Evolutionary conservation across 2,113 vertebrate genomes (phyloP).

Genomic region (Lagopus leucura): DNA sequence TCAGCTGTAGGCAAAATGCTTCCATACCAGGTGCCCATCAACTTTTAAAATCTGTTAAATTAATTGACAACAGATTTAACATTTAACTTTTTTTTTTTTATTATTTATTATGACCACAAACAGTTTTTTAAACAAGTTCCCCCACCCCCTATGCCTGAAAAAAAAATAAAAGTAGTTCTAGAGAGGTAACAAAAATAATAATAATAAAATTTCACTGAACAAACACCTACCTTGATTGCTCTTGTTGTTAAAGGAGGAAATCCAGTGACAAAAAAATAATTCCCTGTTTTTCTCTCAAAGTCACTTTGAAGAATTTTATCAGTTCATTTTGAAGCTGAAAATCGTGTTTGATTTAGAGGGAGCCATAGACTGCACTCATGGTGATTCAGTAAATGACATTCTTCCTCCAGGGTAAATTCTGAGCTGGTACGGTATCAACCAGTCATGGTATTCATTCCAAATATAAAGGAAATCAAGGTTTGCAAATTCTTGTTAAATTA

Average conservation of each 20-base stretch:
- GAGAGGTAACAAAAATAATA: neutral
- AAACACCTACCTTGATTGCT: neutral
- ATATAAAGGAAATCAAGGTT: neutral
- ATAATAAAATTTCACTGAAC: neutral
- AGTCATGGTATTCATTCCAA: neutral
- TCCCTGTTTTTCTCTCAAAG: neutral
- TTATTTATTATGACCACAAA: conserved; percentile 10
- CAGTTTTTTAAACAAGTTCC: neutral
- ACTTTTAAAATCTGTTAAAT: conserved; percentile 48
- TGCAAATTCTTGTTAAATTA: neutral
- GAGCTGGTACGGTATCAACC: neutral
- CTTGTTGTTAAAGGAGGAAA: neutral
- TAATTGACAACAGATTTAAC: conserved; percentile 59
- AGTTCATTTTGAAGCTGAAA: conserved; percentile 20
- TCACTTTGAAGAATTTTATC: neutral
- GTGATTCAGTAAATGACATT: neutral
- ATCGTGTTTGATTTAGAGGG: neutral
- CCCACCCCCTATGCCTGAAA: fast-evolving
- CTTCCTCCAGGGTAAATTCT: neutral
- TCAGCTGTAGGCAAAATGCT: conserved; percentile 58
- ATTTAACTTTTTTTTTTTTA: conserved; percentile 9
- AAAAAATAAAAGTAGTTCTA: neutral
- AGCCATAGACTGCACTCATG: neutral
- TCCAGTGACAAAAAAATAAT: neutral
- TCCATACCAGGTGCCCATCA: conserved; percentile 30